phyloP scores from a whole-genome alignment of 2,113 vertebrate genomes.

The Corapipo altera region DNA sequence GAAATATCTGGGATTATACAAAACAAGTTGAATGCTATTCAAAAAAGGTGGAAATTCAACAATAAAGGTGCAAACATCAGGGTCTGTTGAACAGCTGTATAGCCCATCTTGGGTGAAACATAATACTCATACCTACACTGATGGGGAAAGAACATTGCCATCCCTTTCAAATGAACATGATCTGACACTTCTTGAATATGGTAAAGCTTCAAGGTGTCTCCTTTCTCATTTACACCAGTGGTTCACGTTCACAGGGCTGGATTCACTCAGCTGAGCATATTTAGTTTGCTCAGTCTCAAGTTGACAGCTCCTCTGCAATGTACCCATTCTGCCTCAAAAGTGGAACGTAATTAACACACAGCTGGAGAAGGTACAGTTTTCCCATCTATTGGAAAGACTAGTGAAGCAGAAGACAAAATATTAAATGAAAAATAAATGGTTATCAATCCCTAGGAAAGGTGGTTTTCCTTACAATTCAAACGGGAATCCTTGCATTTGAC shows the following conservation, averaged over 20 bases:
- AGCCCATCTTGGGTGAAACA: neutral
- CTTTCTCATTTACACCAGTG: neutral
- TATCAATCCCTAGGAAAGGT: neutral
- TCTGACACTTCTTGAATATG: neutral
- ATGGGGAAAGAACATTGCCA: neutral
- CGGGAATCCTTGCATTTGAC: neutral
- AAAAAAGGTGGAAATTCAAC: neutral
- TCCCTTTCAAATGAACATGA: neutral
- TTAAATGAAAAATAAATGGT: neutral
- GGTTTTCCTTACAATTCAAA: neutral
- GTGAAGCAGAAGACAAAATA: neutral
- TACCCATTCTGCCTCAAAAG: neutral
- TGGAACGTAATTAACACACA: neutral
- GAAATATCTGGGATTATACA: neutral
- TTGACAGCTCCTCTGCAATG: neutral
- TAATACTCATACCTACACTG: neutral
- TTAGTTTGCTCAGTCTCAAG: neutral
- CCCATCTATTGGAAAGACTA: neutral
- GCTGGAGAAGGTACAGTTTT: neutral
- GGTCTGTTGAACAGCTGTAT: neutral
- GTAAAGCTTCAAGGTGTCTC: neutral
- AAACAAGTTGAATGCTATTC: neutral
- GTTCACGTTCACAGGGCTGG: neutral
- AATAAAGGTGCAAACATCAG: neutral
- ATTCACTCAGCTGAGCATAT: neutral